Conservation (phyloP, 2,888 invertebrate species). For the Drosophila lutescens region DNA sequence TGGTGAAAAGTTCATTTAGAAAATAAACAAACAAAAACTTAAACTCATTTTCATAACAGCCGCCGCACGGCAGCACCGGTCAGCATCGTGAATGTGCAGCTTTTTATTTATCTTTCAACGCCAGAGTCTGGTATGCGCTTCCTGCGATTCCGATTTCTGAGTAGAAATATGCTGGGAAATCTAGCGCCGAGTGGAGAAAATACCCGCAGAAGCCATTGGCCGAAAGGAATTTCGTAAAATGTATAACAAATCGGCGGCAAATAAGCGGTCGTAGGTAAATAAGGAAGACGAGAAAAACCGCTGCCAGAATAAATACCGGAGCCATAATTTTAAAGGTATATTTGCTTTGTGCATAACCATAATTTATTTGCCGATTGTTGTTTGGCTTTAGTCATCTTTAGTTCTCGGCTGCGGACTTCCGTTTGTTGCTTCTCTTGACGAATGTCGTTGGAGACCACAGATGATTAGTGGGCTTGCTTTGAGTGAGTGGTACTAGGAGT, state of each 20-base stretch:
- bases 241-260: constrained; percentile 18
- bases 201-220: constrained; percentile 8
- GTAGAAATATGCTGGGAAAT: constrained; percentile 63
- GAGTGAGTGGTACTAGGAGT: not conserved
- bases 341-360: constrained; percentile 27
- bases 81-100: constrained; percentile 73
- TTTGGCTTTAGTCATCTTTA: constrained; percentile 28
- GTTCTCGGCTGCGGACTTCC: constrained; percentile 12
- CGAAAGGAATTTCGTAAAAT: constrained; percentile 30
- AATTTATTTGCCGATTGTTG: constrained; percentile 29
- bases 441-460: not conserved
- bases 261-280: constrained; percentile 17
- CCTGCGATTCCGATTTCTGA: constrained; percentile 65
- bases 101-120: constrained; percentile 42
- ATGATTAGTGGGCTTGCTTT: constrained; percentile 10
- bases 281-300: constrained; percentile 21
- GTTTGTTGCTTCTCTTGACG: constrained; percentile 3
- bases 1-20: constrained; percentile 76
- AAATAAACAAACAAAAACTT: constrained; percentile 73
- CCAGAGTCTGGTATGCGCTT: constrained; percentile 66
- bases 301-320: constrained; percentile 7
- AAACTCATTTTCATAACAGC: constrained; percentile 74
- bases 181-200: constrained; percentile 27
- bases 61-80: constrained; percentile 31
- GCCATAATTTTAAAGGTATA: constrained; percentile 26